These are phyloP conservation scores for Nematostella vectensis DNA, from an alignment of 92 coral and sea anemone genomes.

Conservation along the genomic window DNA sequence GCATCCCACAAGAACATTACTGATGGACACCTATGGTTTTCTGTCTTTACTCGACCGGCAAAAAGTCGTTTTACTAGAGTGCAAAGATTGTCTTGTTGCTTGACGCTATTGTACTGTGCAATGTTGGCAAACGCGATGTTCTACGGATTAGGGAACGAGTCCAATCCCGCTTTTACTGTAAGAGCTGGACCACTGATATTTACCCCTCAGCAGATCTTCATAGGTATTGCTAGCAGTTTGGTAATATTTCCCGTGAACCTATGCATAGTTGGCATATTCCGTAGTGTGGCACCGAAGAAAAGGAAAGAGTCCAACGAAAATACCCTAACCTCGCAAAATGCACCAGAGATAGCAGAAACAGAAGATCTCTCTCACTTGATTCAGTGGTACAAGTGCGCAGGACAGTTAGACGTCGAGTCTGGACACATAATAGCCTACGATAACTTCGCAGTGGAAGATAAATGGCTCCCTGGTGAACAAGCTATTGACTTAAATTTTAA, in stretches of 20 bases:
- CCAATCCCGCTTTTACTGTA: slow-evolving; percentile 20
- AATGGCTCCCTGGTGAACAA: background rate
- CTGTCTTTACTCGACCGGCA: slow-evolving; percentile 68
- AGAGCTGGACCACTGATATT: slow-evolving; percentile 36
- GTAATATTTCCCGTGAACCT: slow-evolving; percentile 67
- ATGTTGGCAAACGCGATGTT: slow-evolving; percentile 77
- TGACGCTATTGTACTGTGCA: slow-evolving; percentile 47
- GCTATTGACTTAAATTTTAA: too few species aligned
- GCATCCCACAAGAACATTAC: slow-evolving; percentile 45
- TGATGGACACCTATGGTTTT: slow-evolving; percentile 83
- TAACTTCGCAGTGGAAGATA: background rate
- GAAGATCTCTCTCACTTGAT: slow-evolving; percentile 27
- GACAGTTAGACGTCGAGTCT: slow-evolving; percentile 11
- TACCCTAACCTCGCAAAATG: background rate
- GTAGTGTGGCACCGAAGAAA: slow-evolving; percentile 42
- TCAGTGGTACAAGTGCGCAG: slow-evolving; percentile 40
- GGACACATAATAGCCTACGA: too few species aligned
- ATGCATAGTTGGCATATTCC: slow-evolving; percentile 46
- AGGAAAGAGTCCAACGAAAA: slow-evolving; percentile 3
- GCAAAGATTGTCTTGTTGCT: slow-evolving; percentile 84
- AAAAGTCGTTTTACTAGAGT: slow-evolving; percentile 75
- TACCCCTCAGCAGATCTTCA: slow-evolving; percentile 32
- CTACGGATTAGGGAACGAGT: slow-evolving; percentile 33
- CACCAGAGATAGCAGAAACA: slow-evolving; percentile 13
- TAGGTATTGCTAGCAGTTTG: slow-evolving; percentile 55